phyloP scores from a whole-genome alignment of 2,113 vertebrate species.

The Crotalus horridus region DNA sequence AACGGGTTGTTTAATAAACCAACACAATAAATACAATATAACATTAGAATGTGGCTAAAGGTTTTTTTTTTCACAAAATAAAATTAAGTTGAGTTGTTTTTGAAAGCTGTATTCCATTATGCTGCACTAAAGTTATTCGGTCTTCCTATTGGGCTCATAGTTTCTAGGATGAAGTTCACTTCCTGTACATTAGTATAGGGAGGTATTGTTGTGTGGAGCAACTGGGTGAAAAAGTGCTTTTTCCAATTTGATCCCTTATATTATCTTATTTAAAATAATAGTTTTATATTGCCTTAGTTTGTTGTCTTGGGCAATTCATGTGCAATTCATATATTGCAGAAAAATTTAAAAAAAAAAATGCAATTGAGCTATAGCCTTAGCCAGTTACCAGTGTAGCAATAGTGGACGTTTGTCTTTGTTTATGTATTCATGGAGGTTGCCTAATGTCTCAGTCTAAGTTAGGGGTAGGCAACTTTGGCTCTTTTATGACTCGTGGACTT shows the following conservation, averaged over 20 bases:
- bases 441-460: background rate
- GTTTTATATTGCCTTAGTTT: background rate
- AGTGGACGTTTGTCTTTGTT: background rate
- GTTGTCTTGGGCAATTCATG: background rate
- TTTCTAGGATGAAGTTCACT: background rate
- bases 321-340: too few species aligned
- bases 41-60: background rate
- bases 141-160: background rate
- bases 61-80: conserved; percentile 5
- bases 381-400: background rate
- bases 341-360: background rate
- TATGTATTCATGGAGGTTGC: background rate
- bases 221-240: background rate
- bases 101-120: too few species aligned
- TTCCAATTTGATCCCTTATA: background rate
- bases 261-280: background rate
- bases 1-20: conserved; percentile 42
- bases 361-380: background rate
- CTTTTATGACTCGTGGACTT: too few species aligned
- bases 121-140: background rate
- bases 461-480: too few species aligned
- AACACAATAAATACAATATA: conserved; percentile 23
- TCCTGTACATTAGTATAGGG: background rate
- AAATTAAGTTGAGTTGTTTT: conserved; percentile 2
- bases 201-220: background rate